phyloP scores from a whole-genome alignment of 2,113 vertebrate species.

The Archocentrus centrarchus region DNA sequence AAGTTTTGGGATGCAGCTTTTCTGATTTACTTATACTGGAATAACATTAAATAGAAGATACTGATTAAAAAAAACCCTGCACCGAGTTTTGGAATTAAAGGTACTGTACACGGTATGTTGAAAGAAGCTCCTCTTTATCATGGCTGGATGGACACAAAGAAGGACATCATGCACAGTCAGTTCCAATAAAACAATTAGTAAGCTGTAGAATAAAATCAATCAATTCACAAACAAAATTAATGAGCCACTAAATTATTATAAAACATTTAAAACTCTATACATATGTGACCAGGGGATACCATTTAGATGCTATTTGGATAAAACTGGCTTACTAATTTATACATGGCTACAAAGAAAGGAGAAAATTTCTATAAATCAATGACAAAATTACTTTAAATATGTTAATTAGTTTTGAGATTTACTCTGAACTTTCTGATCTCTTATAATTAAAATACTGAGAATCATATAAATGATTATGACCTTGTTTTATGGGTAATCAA shows the following conservation, averaged over 20 bases:
- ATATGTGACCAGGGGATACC: background rate
- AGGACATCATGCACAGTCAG: background rate
- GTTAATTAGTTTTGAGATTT: background rate
- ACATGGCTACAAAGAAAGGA: background rate
- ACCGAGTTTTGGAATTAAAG: background rate
- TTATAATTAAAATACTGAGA: slow-evolving; percentile 2
- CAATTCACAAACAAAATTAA: background rate
- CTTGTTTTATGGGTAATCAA: background rate
- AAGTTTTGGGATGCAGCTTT: slow-evolving; percentile 7
- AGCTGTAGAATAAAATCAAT: background rate
- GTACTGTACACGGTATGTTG: background rate
- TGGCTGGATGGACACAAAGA: background rate
- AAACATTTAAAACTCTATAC: slow-evolving; percentile 2
- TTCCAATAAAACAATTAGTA: background rate
- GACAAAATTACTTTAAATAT: background rate
- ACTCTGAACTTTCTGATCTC: background rate
- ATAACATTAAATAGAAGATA: background rate
- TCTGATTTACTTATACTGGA: background rate
- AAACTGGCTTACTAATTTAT: background rate
- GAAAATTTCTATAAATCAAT: background rate
- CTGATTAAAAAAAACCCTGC: background rate
- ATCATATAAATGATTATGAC: background rate
- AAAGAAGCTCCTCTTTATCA: background rate
- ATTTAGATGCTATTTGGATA: background rate
- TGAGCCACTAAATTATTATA: background rate